Evolutionary conservation across 2,888 invertebrate species (phyloP).

Genomic region (Dynastes grantii): DNA sequence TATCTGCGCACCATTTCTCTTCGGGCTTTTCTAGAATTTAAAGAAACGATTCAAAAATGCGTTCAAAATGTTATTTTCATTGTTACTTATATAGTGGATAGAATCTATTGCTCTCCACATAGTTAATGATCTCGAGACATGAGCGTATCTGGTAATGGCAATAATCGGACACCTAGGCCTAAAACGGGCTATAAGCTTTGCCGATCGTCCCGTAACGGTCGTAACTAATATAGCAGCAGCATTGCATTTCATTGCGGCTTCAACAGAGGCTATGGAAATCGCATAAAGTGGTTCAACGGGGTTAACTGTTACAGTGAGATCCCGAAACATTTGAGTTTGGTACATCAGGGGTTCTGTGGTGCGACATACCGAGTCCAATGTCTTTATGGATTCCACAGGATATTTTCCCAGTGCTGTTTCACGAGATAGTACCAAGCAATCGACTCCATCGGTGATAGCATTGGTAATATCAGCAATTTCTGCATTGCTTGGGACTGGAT

Average conservation of each 20-base stretch:
- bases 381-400: slow-evolving; percentile 81
- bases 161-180: slow-evolving; percentile 84
- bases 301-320: slow-evolving; percentile 70
- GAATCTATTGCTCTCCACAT: slow-evolving; percentile 74
- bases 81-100: slow-evolving; percentile 75
- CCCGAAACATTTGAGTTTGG: slow-evolving; percentile 85
- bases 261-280: slow-evolving; percentile 81
- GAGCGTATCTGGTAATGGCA: slow-evolving; percentile 80
- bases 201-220: slow-evolving; percentile 82
- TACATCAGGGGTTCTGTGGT: slow-evolving; percentile 91
- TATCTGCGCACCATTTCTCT: slow-evolving; percentile 72
- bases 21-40: slow-evolving; percentile 52
- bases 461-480: slow-evolving; percentile 94
- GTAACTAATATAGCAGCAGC: slow-evolving; percentile 85
- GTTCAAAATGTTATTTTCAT: too few species aligned
- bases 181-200: slow-evolving; percentile 79
- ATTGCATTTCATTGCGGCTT: slow-evolving; percentile 80
- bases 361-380: slow-evolving; percentile 82
- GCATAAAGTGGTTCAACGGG: slow-evolving; percentile 77
- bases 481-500: slow-evolving; percentile 82
- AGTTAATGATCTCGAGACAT: slow-evolving; percentile 80
- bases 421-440: slow-evolving; percentile 90
- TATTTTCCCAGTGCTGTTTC: slow-evolving; percentile 85
- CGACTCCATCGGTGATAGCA: slow-evolving; percentile 90
- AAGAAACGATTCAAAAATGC: not conserved